Conservation (phyloP, 2,113 vertebrate genomes). For the Cryptoleucopteryx plumbea region DNA sequence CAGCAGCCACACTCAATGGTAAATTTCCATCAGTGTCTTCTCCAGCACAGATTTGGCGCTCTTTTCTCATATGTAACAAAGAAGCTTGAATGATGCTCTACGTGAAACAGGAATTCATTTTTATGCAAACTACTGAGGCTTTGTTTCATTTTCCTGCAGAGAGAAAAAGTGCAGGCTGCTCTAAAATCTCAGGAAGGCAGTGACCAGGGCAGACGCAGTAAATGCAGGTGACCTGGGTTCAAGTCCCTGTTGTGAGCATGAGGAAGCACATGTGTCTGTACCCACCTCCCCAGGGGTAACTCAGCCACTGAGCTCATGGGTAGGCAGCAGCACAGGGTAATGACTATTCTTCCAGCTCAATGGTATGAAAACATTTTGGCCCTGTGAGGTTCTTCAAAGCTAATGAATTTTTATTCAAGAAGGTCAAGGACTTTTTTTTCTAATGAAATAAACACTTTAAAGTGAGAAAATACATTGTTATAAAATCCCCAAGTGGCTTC, state of each 20-base stretch:
- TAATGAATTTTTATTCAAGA: not conserved
- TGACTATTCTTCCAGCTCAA: not conserved
- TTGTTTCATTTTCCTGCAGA: not conserved
- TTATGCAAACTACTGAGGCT: not conserved
- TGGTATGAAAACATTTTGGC: not conserved
- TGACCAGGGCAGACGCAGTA: not conserved
- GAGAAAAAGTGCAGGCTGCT: not conserved
- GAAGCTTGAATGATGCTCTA: not conserved
- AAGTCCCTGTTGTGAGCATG: not conserved
- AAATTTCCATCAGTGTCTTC: not conserved
- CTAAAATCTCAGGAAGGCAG: not conserved
- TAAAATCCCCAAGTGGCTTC: not conserved
- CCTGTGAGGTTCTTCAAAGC: not conserved
- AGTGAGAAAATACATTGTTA: not conserved
- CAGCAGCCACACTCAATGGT: not conserved
- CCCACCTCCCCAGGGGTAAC: not conserved
- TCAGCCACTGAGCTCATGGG: not conserved
- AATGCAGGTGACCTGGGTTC: not conserved
- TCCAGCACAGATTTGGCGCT: rapidly evolving
- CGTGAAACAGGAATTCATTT: not conserved
- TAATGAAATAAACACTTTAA: not conserved
- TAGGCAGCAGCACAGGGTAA: not conserved
- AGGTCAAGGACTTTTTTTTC: not conserved
- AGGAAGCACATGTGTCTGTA: not conserved
- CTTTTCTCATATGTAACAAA: not conserved